These are phyloP conservation scores for Mastacembelus armatus DNA, from an alignment of 2,797 vertebrate species.

Conservation along the genomic window DNA sequence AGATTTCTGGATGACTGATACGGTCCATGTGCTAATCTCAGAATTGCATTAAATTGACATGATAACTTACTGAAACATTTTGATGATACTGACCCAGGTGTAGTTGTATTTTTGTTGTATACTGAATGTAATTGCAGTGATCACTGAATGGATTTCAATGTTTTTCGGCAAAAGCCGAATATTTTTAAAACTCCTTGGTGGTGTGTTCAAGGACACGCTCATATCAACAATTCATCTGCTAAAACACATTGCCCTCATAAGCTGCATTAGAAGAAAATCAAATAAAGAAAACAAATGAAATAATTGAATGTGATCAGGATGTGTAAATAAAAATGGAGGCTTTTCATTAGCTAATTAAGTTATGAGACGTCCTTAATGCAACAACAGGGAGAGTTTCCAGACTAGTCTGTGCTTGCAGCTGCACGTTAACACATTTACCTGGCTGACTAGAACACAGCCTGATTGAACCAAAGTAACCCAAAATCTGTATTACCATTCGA, in stretches of 20 bases:
- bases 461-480: not conserved
- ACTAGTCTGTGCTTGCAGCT: not conserved
- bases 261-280: not conserved
- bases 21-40: no score
- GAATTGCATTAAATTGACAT: no score
- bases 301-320: not conserved
- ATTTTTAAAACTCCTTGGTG: not conserved
- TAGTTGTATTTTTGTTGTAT: no score
- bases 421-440: conserved; percentile 24
- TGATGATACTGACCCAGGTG: no score
- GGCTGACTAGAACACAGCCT: conserved; percentile 1
- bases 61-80: no score
- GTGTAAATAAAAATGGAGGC: not conserved
- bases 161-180: no score
- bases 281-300: not conserved
- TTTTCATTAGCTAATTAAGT: not conserved
- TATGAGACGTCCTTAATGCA: conserved; percentile 12
- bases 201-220: not conserved
- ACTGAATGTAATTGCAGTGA: no score
- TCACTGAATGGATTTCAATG: no score
- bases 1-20: no score
- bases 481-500: conserved; percentile 11
- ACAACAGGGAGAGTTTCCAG: not conserved
- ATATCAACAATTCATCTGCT: not conserved
- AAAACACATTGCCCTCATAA: not conserved